Evolutionary conservation across 2,888 invertebrate species (phyloP).

Genomic region (Noctua pronuba): DNA sequence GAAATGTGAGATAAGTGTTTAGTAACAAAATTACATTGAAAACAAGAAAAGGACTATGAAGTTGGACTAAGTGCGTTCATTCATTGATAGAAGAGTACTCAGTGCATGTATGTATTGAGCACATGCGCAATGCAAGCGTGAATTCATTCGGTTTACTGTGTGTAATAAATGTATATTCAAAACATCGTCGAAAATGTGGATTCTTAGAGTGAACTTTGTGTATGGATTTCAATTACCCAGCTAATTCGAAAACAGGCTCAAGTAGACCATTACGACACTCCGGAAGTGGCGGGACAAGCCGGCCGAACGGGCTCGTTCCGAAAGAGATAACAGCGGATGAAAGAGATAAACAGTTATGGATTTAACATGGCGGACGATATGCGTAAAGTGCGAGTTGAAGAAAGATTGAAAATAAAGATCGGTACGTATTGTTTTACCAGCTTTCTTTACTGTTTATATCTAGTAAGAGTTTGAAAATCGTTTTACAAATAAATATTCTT

Average conservation of each 20-base stretch:
- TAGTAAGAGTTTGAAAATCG: slow-evolving; percentile 45
- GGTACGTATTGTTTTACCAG: slow-evolving; percentile 92
- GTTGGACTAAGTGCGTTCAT: slow-evolving; percentile 82
- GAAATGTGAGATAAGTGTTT: slow-evolving; percentile 65
- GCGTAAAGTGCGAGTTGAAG: slow-evolving; percentile 97
- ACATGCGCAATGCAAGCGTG: slow-evolving; percentile 86
- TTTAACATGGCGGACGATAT: slow-evolving; percentile 97
- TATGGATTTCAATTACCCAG: slow-evolving; percentile 75
- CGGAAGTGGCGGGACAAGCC: slow-evolving; percentile 90
- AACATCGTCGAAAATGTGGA: slow-evolving; percentile 75
- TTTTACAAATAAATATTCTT: slow-evolving; percentile 36
- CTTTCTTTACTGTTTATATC: slow-evolving; percentile 54
- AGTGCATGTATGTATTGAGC: slow-evolving; percentile 80
- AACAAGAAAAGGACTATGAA: slow-evolving; percentile 68
- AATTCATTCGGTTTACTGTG: slow-evolving; percentile 73
- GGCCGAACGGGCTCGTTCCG: slow-evolving; percentile 90
- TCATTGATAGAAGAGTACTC: slow-evolving; percentile 83
- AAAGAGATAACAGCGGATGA: slow-evolving; percentile 91
- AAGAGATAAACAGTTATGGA: slow-evolving; percentile 93
- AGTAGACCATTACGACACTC: slow-evolving; percentile 90
- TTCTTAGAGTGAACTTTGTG: slow-evolving; percentile 73
- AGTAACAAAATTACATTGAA: slow-evolving; percentile 37
- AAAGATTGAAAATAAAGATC: slow-evolving; percentile 98
- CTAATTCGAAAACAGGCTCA: slow-evolving; percentile 82
- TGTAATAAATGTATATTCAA: slow-evolving; percentile 68